These are phyloP conservation scores for Tyria jacobaeae DNA, from an alignment of 2,888 invertebrate species.

Conservation along the genomic window DNA sequence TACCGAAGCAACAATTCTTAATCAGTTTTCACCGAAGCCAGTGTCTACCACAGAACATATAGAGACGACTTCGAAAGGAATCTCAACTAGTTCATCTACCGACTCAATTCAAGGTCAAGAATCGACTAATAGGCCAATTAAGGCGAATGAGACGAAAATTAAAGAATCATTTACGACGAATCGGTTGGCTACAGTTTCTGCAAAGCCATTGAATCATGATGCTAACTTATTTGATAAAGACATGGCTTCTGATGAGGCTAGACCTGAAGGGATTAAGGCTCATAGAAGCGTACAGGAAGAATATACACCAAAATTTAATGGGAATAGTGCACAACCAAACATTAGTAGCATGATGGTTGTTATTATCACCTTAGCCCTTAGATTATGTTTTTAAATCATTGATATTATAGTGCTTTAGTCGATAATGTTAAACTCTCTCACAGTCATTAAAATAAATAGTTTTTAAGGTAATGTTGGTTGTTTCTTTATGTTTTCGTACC, in stretches of 20 bases:
- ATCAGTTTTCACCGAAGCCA: slow-evolving; percentile 24
- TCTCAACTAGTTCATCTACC: not conserved
- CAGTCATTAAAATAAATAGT: slow-evolving; percentile 80
- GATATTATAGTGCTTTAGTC: slow-evolving; percentile 50
- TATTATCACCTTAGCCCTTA: slow-evolving; percentile 54
- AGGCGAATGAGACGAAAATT: slow-evolving; percentile 42
- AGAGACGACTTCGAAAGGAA: not conserved
- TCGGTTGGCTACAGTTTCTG: slow-evolving; percentile 77
- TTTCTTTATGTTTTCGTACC: slow-evolving; percentile 2
- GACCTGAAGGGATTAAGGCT: slow-evolving; percentile 72
- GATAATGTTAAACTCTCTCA: slow-evolving; percentile 67
- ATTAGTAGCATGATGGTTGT: slow-evolving; percentile 53
- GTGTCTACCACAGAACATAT: slow-evolving; percentile 24
- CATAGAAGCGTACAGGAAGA: slow-evolving; percentile 69
- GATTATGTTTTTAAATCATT: slow-evolving; percentile 55
- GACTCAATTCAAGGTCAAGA: slow-evolving; percentile 2
- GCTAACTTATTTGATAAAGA: slow-evolving; percentile 61
- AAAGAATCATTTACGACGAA: slow-evolving; percentile 66
- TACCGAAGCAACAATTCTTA: slow-evolving; percentile 26
- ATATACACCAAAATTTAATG: slow-evolving; percentile 36
- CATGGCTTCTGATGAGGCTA: slow-evolving; percentile 80
- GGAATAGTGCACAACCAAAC: slow-evolving; percentile 54
- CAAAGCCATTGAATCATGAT: slow-evolving; percentile 69
- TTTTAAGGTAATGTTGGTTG: slow-evolving; percentile 50
- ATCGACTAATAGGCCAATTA: slow-evolving; percentile 25